A percentile compares a stretch with the other conserved stretches of the same genome.
Conservation (phyloP, 2,888 invertebrate genomes). For the Acanthosepion pharaonis region DNA sequence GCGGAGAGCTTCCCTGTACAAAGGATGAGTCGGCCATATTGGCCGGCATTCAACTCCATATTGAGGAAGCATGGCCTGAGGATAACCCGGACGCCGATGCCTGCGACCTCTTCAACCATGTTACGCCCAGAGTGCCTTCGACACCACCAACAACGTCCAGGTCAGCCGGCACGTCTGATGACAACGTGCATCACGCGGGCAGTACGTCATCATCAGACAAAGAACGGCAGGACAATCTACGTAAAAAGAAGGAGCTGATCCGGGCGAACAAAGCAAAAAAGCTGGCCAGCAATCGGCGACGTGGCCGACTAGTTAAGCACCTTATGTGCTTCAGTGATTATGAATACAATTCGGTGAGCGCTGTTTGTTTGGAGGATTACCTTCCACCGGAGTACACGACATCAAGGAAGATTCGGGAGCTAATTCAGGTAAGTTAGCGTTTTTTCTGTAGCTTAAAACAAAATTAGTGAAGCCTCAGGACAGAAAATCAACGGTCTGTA, state of each 20-base stretch:
- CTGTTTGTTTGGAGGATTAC: conserved; percentile 76
- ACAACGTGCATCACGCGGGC: conserved; percentile 48
- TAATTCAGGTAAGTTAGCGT: conserved; percentile 77
- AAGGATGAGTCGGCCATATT: conserved; percentile 80
- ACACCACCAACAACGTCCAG: conserved; percentile 55
- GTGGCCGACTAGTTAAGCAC: conserved; percentile 64
- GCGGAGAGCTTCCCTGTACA: conserved; percentile 79
- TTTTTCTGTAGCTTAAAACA: too few relatives aligned
- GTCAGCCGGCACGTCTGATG: conserved; percentile 51
- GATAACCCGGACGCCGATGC: conserved; percentile 40
- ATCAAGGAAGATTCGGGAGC: conserved; percentile 78
- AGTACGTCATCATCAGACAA: conserved; percentile 48
- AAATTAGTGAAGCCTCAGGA: too few relatives aligned
- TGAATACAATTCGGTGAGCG: conserved; percentile 60
- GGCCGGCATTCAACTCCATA: conserved; percentile 80
- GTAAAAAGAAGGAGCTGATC: conserved; percentile 67
- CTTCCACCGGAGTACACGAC: conserved; percentile 79
- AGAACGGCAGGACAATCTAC: conserved; percentile 65
- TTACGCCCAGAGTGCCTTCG: conserved; percentile 52
- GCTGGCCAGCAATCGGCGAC: conserved; percentile 67
- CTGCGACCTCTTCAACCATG: conserved; percentile 48
- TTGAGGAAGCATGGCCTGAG: conserved; percentile 76
- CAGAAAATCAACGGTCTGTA: too few relatives aligned
- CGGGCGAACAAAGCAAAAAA: conserved; percentile 64
- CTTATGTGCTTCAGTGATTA: conserved; percentile 69